Evolutionary conservation across 2,797 vertebrate genomes (phyloP).

Genomic region (Labeo calbasu): DNA sequence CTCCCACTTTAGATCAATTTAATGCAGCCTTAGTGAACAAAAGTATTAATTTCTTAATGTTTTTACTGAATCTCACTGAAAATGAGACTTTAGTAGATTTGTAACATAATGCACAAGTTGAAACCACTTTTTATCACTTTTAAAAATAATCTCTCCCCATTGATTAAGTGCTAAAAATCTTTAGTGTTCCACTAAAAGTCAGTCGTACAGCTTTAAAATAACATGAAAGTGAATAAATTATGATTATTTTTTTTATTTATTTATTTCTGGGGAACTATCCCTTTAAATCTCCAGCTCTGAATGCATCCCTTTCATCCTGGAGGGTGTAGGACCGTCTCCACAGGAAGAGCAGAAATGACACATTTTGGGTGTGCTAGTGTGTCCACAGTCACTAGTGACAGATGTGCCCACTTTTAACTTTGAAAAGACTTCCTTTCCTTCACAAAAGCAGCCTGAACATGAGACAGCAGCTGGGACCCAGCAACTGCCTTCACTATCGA

Average conservation of each 20-base stretch:
- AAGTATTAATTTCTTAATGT: background rate
- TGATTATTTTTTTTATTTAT: background rate
- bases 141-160: background rate
- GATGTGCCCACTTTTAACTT: slow-evolving; percentile 12
- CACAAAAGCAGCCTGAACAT: background rate
- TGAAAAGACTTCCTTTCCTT: background rate
- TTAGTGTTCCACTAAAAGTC: background rate
- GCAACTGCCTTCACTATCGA: background rate
- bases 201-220: background rate
- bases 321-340: background rate
- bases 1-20: background rate
- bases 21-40: background rate
- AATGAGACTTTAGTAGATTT: background rate
- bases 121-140: background rate
- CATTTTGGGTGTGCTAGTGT: background rate
- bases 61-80: too few relatives aligned
- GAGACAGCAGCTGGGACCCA: slow-evolving; percentile 7
- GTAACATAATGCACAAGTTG: background rate
- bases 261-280: background rate
- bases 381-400: slow-evolving; percentile 21
- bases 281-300: background rate
- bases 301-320: background rate
- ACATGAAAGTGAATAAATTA: background rate
- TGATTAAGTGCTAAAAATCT: background rate
- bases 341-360: background rate